Evolutionary conservation across 2,113 vertebrate species (phyloP).

Genomic region (Macaca mulatta): DNA sequence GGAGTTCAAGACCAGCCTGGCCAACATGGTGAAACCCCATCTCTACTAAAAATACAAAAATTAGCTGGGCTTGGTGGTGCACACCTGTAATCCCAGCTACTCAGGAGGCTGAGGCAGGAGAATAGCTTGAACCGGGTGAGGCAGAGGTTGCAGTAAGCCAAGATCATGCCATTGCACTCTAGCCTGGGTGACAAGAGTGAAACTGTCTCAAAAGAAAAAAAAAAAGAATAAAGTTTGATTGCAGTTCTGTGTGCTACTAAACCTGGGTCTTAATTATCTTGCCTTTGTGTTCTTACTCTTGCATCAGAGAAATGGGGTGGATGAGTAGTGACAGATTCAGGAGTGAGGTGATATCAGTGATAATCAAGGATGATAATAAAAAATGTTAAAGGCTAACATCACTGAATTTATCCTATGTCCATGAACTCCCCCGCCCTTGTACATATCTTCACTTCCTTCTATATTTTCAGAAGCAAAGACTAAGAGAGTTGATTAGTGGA

Average conservation of each 20-base stretch:
- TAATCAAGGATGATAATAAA: neutral
- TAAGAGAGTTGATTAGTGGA: neutral
- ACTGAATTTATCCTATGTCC: neutral
- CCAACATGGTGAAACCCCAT: no score
- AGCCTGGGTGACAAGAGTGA: no score
- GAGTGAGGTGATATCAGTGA: neutral
- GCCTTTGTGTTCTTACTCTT: neutral
- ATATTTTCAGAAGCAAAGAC: neutral
- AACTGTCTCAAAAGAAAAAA: no score
- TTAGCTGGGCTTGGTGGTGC: no score
- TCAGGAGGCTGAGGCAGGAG: no score
- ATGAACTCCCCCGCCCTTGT: neutral
- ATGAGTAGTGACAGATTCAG: neutral
- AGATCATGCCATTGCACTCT: no score
- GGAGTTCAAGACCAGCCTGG: no score
- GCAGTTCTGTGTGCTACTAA: neutral
- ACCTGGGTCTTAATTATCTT: neutral
- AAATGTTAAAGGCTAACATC: neutral
- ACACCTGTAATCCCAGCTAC: no score
- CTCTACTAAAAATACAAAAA: no score
- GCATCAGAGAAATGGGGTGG: neutral
- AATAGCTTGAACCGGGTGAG: no score
- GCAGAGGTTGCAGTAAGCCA: no score
- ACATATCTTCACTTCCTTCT: neutral
- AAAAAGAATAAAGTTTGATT: no score